A percentile compares a stretch with the other conserved stretches of the same genome.
Evolutionary conservation across 2,888 invertebrate genomes (phyloP).

Genomic region (Diaphora mendica): DNA sequence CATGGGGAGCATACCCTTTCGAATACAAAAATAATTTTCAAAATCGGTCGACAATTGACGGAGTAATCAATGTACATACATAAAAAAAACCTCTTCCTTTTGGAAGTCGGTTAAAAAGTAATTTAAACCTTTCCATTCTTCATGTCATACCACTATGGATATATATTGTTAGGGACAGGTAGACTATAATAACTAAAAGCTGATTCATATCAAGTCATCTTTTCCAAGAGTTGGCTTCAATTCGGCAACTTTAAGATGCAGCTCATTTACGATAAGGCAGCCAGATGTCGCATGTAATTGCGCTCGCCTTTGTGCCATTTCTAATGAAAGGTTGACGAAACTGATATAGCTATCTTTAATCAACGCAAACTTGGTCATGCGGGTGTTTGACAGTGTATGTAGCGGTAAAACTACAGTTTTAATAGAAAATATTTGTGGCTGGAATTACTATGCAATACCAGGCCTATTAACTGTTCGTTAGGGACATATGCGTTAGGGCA

Average conservation of each 20-base stretch:
- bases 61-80: no score
- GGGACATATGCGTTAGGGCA: no score
- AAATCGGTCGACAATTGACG: no score
- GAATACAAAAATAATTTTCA: no score
- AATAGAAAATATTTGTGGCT: constrained; percentile 6
- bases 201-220: constrained; percentile 46
- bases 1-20: no score
- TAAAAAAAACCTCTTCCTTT: no score
- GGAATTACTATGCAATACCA: not conserved
- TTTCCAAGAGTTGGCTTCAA: constrained; percentile 45
- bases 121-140: not conserved
- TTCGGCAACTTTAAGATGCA: constrained; percentile 73
- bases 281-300: constrained; percentile 85
- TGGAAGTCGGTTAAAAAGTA: no score
- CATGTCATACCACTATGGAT: constrained; percentile 6
- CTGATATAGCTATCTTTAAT: constrained; percentile 85
- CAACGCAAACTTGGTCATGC: constrained; percentile 82
- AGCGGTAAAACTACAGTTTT: constrained; percentile 27
- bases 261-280: constrained; percentile 79
- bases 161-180: constrained; percentile 20
- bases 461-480: not conserved
- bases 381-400: constrained; percentile 71
- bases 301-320: constrained; percentile 78
- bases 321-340: constrained; percentile 84
- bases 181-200: constrained; percentile 26